Evolutionary conservation across 2,888 invertebrate species (phyloP), one percentile per base, ranked within the genome.

Genomic region (Schizotus pectinicornis): DNA sequence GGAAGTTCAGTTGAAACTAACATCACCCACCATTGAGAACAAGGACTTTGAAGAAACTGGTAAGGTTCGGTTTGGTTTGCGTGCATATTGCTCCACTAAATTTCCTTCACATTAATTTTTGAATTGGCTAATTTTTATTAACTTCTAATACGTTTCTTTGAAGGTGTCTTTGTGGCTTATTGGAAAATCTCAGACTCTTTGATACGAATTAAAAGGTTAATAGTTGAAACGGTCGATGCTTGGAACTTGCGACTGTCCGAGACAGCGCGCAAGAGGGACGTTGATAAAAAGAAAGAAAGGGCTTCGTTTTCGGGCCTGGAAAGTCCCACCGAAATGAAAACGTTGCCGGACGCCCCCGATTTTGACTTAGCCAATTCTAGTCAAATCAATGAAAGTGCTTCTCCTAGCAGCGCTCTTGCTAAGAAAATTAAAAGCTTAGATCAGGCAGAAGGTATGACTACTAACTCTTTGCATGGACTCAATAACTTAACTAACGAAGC

Each of bases 1-100:
- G 72, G 89, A 90, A 64, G 86, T 93, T 52, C 93, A 94, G 72
- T 76, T 91, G 30, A 88, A 89, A 57, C 79, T 92, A 34, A 89
- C 90, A 0, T 86, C 89, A 0, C 85, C 88, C 1, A 84, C 84
- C 0, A 77, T 88, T 3, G 86, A 87, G 64, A 82, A 81, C 51
- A 83, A 83, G 43, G 76, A 71, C 43, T 77, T 77, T 57, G 65
- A 69, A 12, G 67, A 71, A 56, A 63, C 65, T 67, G 72, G 74
- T 74, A 62, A 56, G 13, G 5, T 22, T 22, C 22, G 22, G 5
- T 22, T 22, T 3, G 22, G 22, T 22, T 22, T 5, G 2, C 22
- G 2, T 22, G 5, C 22, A 22, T 22, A 22, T 22, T 22, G 22
- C 22, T 22, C 22, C 3, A 22, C 22, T 22, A 22, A 22, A 22